Conservation (phyloP, 2,888 invertebrate species). For the Sphinx pinastri region DNA sequence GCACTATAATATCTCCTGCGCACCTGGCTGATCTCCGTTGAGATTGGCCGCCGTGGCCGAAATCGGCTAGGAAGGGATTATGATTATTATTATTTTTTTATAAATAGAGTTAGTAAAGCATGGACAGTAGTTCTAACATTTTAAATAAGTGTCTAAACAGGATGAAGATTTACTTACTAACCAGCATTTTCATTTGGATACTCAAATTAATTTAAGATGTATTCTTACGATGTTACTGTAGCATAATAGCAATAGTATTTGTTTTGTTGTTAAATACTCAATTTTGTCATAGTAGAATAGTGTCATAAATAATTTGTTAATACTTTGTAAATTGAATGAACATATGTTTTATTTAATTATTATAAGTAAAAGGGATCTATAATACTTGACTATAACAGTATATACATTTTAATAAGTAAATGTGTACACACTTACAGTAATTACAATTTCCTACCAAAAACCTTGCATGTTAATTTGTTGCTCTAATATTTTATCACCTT, state of each 20-base stretch:
- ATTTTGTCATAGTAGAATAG: no score
- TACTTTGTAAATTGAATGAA: slow-evolving; percentile 7
- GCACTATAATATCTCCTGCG: no score
- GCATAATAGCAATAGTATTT: background rate
- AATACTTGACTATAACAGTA: background rate
- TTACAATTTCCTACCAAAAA: background rate
- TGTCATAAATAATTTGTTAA: slow-evolving; percentile 12
- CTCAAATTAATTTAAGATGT: slow-evolving; percentile 2
- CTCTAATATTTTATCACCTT: no score
- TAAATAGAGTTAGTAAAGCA: no score
- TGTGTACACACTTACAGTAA: background rate
- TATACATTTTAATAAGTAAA: background rate
- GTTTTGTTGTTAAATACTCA: slow-evolving; percentile 12
- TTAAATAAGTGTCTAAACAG: no score
- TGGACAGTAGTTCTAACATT: no score
- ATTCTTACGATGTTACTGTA: background rate
- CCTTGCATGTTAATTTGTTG: slow-evolving; percentile 6
- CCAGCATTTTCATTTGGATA: background rate
- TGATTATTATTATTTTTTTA: no score
- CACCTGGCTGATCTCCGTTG: no score
- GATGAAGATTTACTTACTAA: background rate
- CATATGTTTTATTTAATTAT: background rate
- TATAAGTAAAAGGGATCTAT: background rate
- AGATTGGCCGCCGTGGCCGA: no score
- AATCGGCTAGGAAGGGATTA: no score